Conservation (phyloP, 1,140 invertebrate genomes). For the Cephus cinctus region DNA sequence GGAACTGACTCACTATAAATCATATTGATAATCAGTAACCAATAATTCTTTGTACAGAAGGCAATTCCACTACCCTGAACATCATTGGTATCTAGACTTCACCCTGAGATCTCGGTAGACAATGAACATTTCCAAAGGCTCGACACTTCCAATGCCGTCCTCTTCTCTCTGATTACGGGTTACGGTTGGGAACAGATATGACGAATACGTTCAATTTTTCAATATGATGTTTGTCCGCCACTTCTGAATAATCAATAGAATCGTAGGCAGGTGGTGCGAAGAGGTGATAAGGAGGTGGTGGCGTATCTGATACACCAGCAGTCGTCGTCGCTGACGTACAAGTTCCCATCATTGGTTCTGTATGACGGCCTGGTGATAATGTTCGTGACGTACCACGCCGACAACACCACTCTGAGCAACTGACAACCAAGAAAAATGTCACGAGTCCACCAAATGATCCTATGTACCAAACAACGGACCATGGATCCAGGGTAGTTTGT, state of each 20-base stretch:
- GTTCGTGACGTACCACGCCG: slow-evolving; percentile 38
- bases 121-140: no score
- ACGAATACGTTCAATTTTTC: slow-evolving; percentile 59
- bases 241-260: slow-evolving; percentile 50
- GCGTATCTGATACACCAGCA: slow-evolving; percentile 45
- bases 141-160: no score
- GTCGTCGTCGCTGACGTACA: no score
- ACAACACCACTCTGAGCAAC: slow-evolving; percentile 63
- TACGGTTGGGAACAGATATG: slow-evolving; percentile 54
- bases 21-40: no score
- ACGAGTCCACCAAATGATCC: slow-evolving; percentile 62
- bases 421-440: slow-evolving; percentile 62
- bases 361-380: no score
- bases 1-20: no score
- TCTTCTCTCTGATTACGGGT: no score
- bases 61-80: no score
- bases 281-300: slow-evolving; percentile 61
- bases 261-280: slow-evolving; percentile 64
- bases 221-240: slow-evolving; percentile 37
- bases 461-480: slow-evolving; percentile 64
- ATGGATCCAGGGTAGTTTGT: slow-evolving; percentile 52
- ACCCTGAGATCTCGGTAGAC: no score
- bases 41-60: no score
- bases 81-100: no score
- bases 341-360: no score